These are phyloP conservation scores for Paracentrotus lividus DNA, from an alignment of 53 echinoderm and acorn worm genomes.

Conservation along the genomic window DNA sequence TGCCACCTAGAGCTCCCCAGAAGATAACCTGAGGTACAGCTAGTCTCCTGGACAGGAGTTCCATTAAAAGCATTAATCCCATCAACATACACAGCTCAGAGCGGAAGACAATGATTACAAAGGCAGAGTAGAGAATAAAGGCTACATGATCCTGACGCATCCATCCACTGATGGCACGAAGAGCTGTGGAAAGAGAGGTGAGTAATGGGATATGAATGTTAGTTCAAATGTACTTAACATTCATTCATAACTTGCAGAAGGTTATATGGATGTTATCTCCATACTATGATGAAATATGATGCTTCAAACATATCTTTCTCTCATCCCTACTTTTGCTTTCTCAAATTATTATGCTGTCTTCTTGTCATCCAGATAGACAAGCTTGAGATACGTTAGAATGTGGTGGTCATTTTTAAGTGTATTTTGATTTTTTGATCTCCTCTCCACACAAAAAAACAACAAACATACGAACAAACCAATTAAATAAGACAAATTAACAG, in stretches of 20 bases:
- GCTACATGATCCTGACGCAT: conserved; percentile 75
- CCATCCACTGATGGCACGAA: conserved; percentile 88
- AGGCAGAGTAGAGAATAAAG: conserved; percentile 90
- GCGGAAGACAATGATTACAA: conserved; percentile 88
- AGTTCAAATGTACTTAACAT: background rate
- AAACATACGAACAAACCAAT: no score
- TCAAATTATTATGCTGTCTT: no score
- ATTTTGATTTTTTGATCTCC: no score
- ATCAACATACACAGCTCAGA: conserved; percentile 88
- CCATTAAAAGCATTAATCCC: conserved; percentile 87
- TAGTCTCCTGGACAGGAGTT: conserved; percentile 82
- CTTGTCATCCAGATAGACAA: no score
- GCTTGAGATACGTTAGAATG: no score
- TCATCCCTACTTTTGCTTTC: no score
- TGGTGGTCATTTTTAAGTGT: no score
- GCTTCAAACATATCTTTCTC: no score
- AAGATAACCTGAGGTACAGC: conserved; percentile 73
- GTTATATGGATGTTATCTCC: background rate
- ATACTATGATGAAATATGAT: background rate
- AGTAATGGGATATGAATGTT: background rate
- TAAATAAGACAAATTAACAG: no score
- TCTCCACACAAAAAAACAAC: no score
- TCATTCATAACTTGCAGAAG: background rate
- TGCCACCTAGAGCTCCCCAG: conserved; percentile 83
- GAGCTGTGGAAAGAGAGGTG: conserved; percentile 69